Evolutionary conservation across 2,797 vertebrate genomes (phyloP), one percentile per base, ranked within the genome.

Genomic region (Botia almorhae): DNA sequence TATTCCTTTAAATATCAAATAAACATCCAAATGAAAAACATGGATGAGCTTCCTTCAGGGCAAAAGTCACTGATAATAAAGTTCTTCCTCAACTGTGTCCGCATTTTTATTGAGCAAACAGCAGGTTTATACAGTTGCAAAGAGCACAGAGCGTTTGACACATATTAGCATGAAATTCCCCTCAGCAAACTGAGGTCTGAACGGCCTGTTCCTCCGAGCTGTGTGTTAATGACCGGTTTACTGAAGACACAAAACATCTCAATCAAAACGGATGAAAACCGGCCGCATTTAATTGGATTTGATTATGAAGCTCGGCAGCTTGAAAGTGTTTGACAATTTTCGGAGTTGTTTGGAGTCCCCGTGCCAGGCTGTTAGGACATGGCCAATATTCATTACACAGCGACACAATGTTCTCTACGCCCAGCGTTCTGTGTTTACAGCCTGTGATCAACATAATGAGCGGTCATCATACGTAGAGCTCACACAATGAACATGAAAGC

Each of bases 371-470:
- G 60, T 72, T 68, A 48, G 58, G 61, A 48, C 8, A 50, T 64
- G 39, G 51, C 51, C 79, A 76, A 36, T 58, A 71, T 80, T 85
- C 72, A 69, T 76, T 81, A 65, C 80, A 79, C 12, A 72, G 80
- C 60, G 63, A 85, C 77, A 21, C 80, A 78, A 84, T 87, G 84
- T 85, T 80, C 82, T 80, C 70, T 39, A 69, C 53, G 10, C 17
- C 55, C n/a, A 16, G 58, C 46, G 64, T 55, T 33, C 29, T 56
- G 53, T 82, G 80, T 82, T 84, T 69, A 78, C 70, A 76, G 43
- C 23, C 71, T 67, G 74, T 70, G 63, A 81, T 48, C 61, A 60
- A 65, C 21, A 82, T 80, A 81, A 81, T 26, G 13, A 77, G 19
- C 2, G 17, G 16, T 61, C 46, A 69, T 14, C n/a, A 67, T 26